Base-by-base conservation (phyloP, 2,113 vertebrate species). In the Tragelaphus buxtoni region DNA sequence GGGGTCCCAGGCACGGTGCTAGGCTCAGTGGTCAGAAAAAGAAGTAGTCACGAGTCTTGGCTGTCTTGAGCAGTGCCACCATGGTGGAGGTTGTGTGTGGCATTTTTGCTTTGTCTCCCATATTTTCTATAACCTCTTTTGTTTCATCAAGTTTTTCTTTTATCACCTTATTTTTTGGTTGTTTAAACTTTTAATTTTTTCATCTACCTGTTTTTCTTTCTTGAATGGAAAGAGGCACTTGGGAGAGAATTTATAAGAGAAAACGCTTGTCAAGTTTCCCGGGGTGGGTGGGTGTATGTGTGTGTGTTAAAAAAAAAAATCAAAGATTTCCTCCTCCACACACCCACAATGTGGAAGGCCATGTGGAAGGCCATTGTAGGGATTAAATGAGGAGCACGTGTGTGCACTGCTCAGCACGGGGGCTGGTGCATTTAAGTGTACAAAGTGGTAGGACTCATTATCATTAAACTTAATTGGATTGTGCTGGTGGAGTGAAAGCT, bases 81-180 rank as follows among this genome's bases (percentile, higher is more conserved):
- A 11, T 2, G 53, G 24, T 3, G 20, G 80, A 45, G 9, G 20
- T 0, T 0, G 3, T 32, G 17, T 65, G 12, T 32, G 35, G 13
- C 17, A 0, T 58, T 28, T 56, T 47, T 32, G n/a, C 42, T 84
- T 51, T 51, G 32, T 92, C 22, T 65, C 35, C 35, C 20, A 1
- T 56, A 60, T 77, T 76, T 77, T 80, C 39, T 60, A 60, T n/a
- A 53, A 39, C 22, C 20, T 26, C n/a, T 26, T 63, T 35, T 63
- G 18, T 63, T 87, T 77, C 61, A 49, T 39, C 30, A 16, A 14
- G 55, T 63, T 30, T 53, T 69, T 60, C 49, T 81, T 80, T 88
- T 35, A 49, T 81, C 14, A 30, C 24, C 3, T 47, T 60, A 20
- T 76, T 58, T 74, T 39, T 7, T 35, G 18, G 22, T 24, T 20